Conservation (phyloP, 2,113 vertebrate species). For the Amphilophus citrinellus region DNA sequence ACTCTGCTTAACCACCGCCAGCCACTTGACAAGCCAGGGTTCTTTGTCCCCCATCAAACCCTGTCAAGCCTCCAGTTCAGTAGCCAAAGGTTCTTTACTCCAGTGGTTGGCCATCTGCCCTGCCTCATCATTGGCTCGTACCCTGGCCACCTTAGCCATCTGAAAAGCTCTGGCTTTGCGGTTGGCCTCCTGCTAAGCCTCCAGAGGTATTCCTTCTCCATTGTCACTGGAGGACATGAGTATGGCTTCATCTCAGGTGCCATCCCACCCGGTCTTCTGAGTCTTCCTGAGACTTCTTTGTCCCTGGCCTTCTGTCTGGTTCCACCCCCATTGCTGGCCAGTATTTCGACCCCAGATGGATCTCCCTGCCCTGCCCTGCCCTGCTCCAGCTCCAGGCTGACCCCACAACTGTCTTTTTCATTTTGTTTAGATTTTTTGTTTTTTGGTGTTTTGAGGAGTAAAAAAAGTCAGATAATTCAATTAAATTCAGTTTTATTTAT, state of each 20-base stretch:
- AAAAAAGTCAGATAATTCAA: too few species aligned
- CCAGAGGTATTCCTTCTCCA: not conserved
- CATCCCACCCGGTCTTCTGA: not conserved
- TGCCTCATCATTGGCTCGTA: not conserved
- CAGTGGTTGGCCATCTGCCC: not conserved
- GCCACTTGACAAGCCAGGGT: accelerated
- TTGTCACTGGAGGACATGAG: not conserved
- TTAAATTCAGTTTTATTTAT: too few species aligned
- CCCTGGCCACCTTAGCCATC: not conserved
- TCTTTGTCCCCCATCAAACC: not conserved
- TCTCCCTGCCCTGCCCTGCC: not conserved
- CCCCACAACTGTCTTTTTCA: too few species aligned
- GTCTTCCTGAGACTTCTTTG: not conserved
- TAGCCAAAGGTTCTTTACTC: not conserved
- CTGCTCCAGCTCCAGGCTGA: too few species aligned
- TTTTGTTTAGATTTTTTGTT: too few species aligned
- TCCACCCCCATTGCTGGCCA: not conserved
- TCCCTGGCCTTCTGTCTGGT: not conserved
- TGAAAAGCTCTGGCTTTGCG: not conserved
- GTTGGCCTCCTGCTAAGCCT: not conserved
- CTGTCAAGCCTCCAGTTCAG: not conserved
- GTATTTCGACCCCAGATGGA: accelerated
- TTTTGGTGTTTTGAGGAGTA: too few species aligned
- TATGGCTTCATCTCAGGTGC: not conserved
- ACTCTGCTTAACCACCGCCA: not conserved